Evolutionary conservation across 2,113 vertebrate genomes (phyloP), one percentile per base, ranked within the genome.

Genomic region (Zosterops lateralis): DNA sequence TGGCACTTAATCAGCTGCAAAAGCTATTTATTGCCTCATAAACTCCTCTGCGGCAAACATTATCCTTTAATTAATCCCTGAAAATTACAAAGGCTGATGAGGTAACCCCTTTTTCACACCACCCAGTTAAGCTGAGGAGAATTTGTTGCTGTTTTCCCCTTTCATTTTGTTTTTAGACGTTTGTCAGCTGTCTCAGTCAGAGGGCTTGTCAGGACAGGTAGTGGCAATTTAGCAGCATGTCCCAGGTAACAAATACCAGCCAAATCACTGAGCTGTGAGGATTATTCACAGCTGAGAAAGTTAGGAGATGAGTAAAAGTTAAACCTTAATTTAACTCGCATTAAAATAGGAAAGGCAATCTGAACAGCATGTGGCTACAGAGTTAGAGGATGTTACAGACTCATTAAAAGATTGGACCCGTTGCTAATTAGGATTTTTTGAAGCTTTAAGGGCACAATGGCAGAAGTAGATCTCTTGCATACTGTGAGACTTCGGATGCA

Each of bases 41-140:
- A 93, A 94, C 66, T 93, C 36, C 58, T 87, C 78, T 87, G 73
- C 77, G 70, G 90, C 45, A 92, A 96, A 89, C 70, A 74, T 89
- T 87, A 95, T 89, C 75, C 56, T 86, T 92, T 95, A 97, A 96
- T 96, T 96, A 97, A 95, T 94, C 83, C 42, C 10, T 88, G 83
- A 92, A 87, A 84, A 87, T 84, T 85, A 93, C 77, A 89, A 87
- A 56, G 72, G 42, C 34, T 94, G 76, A 82, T 84, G 80, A 80
- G 25, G 67, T 92, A 91, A 89, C 74, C 47, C 83, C 81, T 38
- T 92, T 86, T 91, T 94, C 83, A 86, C 88, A 77, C 53, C 56
- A 32, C 40, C 5, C 70, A 77, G 60, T 93, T 84, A 92, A 65
- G 28, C 2, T 72, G 45, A 91, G 48, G 60, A 68, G 74, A 72